Evolutionary conservation across 2,888 invertebrate genomes (phyloP).

Genomic region (Julus scandinavius): DNA sequence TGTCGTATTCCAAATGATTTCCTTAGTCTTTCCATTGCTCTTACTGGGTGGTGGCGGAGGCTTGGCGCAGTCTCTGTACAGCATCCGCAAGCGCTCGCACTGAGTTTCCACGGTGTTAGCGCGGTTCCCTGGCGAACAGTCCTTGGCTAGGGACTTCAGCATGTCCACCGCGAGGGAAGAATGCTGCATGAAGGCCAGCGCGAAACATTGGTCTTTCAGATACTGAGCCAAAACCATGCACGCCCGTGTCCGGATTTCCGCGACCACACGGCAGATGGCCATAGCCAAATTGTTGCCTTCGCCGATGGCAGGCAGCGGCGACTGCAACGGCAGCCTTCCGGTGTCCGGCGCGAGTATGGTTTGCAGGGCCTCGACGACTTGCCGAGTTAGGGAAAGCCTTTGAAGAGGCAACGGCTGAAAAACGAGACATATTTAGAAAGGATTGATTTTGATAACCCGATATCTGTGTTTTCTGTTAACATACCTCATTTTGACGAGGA

Average conservation of each 20-base stretch:
- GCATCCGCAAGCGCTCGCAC: constrained; percentile 64
- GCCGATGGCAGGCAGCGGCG: constrained; percentile 62
- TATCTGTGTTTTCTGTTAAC: too few relatives aligned
- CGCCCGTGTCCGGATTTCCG: constrained; percentile 65
- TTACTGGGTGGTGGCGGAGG: constrained; percentile 65
- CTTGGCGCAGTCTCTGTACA: constrained; percentile 67
- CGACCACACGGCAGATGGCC: constrained; percentile 65
- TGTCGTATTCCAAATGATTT: constrained; percentile 63
- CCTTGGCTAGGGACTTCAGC: constrained; percentile 65
- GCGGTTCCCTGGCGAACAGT: constrained; percentile 64
- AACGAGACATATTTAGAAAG: neutral
- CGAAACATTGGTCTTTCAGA: constrained; percentile 63
- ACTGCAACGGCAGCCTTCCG: too few relatives aligned
- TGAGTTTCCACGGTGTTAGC: constrained; percentile 63
- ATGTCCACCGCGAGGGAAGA: constrained; percentile 64
- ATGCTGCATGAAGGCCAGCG: constrained; percentile 64
- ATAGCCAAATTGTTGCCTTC: constrained; percentile 63
- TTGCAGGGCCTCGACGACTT: constrained; percentile 62
- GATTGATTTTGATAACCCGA: too few relatives aligned
- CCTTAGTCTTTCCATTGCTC: constrained; percentile 47
- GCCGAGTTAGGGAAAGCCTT: constrained; percentile 63
- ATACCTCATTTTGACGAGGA: too few relatives aligned
- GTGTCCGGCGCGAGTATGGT: constrained; percentile 62
- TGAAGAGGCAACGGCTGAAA: constrained; percentile 62
- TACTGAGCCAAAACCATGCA: constrained; percentile 64